Evolutionary conservation across 2,888 invertebrate genomes (phyloP), one percentile per base, ranked within the genome.

Genomic region (Meteorus cinctellus): DNA sequence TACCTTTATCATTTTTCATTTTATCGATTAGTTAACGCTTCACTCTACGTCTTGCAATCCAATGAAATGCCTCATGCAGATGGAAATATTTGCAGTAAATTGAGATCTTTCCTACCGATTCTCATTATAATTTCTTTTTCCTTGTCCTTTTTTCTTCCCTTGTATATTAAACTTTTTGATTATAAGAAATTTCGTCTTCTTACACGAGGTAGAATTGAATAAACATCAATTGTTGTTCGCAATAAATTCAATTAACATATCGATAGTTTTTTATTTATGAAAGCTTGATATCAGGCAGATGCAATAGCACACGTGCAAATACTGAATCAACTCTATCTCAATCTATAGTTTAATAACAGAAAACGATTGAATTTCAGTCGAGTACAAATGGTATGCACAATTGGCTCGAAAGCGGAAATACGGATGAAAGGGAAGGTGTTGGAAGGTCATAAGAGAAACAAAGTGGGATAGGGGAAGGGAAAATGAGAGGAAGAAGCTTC

Each of bases 1-100:
- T 55, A 19, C 19, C 55, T 19, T 24, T 19, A 55, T 24, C 19
- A 55, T 55, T 55, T 24, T n/a, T n/a, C 10, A 71, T 78, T 72
- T 80, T 45, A 70, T 69, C 72, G 76, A 82, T 77, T 66, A 68
- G 65, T 55, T 55, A 70, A 77, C 74, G 75, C 71, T 79, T 79
- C 77, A 72, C 77, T 73, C 59, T 48, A 72, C 55, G 55, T 63
- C 41, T 45, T 63, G n/a, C 24, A 41, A 60, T 60, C 41, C n/a
- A 10, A 55, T 55, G n/a, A 8, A 55, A 55, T 24, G 55, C 6
- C 55, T 19, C 19, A 19, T 24, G 10, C 19, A 55, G 55, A 55
- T 55, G n/a, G 10, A 55, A 41, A 55, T 19, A 55, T 55, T 55
- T 48, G 16, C n/a, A 48, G 16, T 16, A 48, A n/a, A 48, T 16